phyloP scores from a whole-genome alignment of 2,888 invertebrate species.

The Muschampia plurimacula region DNA sequence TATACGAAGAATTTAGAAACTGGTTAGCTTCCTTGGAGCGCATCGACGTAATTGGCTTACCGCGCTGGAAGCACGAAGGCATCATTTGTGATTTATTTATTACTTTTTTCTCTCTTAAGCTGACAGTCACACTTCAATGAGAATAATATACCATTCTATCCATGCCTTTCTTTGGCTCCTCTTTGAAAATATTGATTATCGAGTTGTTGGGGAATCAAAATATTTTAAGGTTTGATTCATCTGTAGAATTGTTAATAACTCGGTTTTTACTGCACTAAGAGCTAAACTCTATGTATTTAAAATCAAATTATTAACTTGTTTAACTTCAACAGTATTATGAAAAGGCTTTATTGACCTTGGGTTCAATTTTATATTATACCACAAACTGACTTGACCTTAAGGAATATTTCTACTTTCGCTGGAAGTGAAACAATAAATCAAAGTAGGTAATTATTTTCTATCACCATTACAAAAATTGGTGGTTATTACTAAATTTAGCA shows the following conservation, averaged over 20 bases:
- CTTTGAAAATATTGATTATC: conserved; percentile 5
- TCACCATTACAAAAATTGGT: conserved; percentile 33
- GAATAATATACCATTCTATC: conserved; percentile 31
- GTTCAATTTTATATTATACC: neutral
- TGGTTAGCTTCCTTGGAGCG: conserved; percentile 84
- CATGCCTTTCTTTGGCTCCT: conserved; percentile 1
- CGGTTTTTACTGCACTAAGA: neutral
- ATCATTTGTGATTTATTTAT: conserved; percentile 77
- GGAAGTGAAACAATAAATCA: conserved; percentile 9
- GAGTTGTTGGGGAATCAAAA: neutral
- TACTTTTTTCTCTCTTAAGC: conserved; percentile 59
- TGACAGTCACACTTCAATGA: conserved; percentile 56
- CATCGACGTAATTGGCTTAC: conserved; percentile 82
- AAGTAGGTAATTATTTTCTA: conserved; percentile 20
- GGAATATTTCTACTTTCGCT: neutral
- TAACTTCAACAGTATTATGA: neutral
- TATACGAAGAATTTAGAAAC: conserved; percentile 85
- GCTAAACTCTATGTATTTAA: neutral
- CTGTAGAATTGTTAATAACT: neutral
- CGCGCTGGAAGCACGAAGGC: conserved; percentile 75
- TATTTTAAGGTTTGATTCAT: conserved; percentile 8
- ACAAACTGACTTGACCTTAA: neutral
- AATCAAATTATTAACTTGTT: neutral
- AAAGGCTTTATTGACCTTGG: neutral
- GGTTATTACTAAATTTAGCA: conserved; percentile 23